Evolutionary conservation across 2,113 vertebrate species (phyloP).

Genomic region (Pavo muticus): DNA sequence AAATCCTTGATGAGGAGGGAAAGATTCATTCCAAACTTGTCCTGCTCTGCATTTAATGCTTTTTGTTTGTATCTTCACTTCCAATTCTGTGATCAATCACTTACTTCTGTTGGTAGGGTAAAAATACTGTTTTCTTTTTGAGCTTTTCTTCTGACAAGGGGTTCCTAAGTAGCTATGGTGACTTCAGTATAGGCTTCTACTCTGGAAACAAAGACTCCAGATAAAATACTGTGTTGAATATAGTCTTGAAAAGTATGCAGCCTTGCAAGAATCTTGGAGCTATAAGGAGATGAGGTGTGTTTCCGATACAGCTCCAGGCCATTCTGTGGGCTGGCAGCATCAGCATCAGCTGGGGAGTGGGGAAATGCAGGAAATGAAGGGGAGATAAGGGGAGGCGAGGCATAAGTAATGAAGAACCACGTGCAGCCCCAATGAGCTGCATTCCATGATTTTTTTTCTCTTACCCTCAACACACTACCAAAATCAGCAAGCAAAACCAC

Average conservation of each 20-base stretch:
- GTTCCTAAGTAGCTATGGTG: neutral
- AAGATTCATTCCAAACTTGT: neutral
- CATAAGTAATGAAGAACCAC: neutral
- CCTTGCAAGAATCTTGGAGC: neutral
- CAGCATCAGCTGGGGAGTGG: accelerated
- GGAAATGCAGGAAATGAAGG: neutral
- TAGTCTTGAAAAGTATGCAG: neutral
- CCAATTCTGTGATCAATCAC: neutral
- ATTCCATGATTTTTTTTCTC: neutral
- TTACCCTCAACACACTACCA: neutral
- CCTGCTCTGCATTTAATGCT: neutral
- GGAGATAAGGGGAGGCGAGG: neutral
- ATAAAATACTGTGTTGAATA: neutral
- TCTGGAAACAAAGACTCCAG: neutral
- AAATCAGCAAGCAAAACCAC: neutral
- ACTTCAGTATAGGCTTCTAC: neutral
- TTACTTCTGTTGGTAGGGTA: neutral
- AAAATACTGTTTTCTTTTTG: neutral
- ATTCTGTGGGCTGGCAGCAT: neutral
- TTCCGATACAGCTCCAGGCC: neutral
- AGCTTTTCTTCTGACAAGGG: neutral
- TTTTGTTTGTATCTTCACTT: neutral
- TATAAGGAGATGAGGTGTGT: neutral
- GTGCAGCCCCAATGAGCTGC: neutral
- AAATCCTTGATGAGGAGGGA: neutral